Conservation (phyloP, 2,797 vertebrate genomes). For the Poliocrania exsul region DNA sequence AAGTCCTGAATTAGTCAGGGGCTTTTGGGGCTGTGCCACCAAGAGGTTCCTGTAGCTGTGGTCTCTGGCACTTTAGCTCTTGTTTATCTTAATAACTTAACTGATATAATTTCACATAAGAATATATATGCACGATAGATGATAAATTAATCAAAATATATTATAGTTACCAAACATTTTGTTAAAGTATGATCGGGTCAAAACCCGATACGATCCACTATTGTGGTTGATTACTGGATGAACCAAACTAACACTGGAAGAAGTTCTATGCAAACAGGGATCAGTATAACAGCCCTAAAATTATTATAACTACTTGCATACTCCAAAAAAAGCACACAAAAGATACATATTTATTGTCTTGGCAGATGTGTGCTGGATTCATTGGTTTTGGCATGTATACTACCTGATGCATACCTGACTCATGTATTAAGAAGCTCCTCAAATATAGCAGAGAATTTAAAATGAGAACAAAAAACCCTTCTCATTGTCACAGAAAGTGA, state of each 20-base stretch:
- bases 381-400: not conserved
- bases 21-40: not conserved
- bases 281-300: not conserved
- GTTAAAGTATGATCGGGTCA: not conserved
- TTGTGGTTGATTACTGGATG: not conserved
- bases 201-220: not conserved
- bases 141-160: not conserved
- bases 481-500: not conserved
- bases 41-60: not conserved
- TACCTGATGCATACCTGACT: not conserved
- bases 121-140: not conserved
- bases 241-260: not conserved
- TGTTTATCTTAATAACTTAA: not conserved
- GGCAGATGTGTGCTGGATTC: not conserved
- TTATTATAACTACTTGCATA: not conserved
- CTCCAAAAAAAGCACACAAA: not conserved
- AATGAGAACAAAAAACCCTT: constrained; percentile 27
- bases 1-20: not conserved
- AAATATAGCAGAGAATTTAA: constrained; percentile 22
- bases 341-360: not conserved
- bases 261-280: not conserved
- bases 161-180: not conserved
- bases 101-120: not conserved
- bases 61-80: not conserved
- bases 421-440: not conserved